Percentiles rank a stretch among this genome's conserved stretches.
Evolutionary conservation across 1,140 invertebrate species (phyloP).

Genomic region (Lucilia cuprina): DNA sequence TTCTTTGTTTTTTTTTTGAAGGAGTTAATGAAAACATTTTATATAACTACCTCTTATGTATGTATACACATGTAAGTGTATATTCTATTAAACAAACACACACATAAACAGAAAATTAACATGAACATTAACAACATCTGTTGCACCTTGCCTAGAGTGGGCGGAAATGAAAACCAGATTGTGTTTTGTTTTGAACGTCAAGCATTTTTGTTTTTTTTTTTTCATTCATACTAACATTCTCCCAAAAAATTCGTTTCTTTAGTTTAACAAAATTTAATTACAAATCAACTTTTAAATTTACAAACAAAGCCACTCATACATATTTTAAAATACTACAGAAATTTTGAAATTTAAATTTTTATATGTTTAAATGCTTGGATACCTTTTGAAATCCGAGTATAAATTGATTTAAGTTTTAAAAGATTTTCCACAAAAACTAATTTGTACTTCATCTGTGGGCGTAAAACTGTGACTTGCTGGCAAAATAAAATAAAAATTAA

Average conservation of each 20-base stretch:
- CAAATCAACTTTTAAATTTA: too few relatives aligned
- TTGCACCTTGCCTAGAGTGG: not conserved
- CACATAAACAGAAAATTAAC: not conserved
- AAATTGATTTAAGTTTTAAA: not conserved
- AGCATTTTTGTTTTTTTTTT: not conserved
- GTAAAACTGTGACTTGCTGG: too few relatives aligned
- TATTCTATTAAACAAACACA: not conserved
- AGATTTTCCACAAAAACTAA: too few relatives aligned
- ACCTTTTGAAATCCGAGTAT: not conserved
- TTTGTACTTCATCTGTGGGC: too few relatives aligned
- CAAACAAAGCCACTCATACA: too few relatives aligned
- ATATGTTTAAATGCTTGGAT: too few relatives aligned
- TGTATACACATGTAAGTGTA: too few relatives aligned
- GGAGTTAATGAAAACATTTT: not conserved
- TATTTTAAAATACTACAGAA: too few relatives aligned
- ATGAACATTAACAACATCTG: slow-evolving; percentile 9
- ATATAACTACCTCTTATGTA: too few relatives aligned
- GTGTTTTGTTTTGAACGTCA: not conserved
- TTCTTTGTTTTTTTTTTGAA: not conserved
- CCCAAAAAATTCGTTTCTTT: not conserved
- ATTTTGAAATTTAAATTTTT: too few relatives aligned
- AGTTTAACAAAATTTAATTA: not conserved
- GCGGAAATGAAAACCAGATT: not conserved
- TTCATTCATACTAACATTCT: not conserved
- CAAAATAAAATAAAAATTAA: not conserved